Base-by-base conservation (phyloP, 2,888 invertebrate genomes). In the Tubulanus polymorphus region DNA sequence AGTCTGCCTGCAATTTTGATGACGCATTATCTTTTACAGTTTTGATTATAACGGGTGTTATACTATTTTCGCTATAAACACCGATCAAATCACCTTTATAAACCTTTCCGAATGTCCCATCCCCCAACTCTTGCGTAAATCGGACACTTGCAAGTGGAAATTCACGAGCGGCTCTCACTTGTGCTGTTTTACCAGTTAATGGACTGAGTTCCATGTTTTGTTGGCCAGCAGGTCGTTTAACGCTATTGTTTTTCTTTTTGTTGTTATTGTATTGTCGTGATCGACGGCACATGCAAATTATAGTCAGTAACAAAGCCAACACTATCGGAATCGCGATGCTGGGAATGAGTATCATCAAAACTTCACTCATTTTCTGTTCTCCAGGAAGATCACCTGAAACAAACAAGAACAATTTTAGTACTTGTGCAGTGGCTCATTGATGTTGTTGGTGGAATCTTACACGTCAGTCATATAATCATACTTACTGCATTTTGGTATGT, bases 81-180 rank as follows among this genome's bases (percentile, higher is more conserved):
- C 78, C 79, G 26, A 84, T 81, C 53, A 95, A 81, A 75, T 94
- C 92, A 0, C 95, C 96, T 81, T 93, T 93, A 78, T 93, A 97
- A 0, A 96, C 95, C 83, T 93, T 94, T 79, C 96, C 96, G 79
- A 95, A 97, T 29, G 94, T 93, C 12, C 97, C 76, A 57, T 75
- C 75, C 12, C 78, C 76, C 15, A 78, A 62, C 56, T 76, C 74
- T 58, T 75, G 70, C 55, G 70, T 49, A 63, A 74, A 74, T 48
- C 71, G 68, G 51, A 78, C 88, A 77, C 91, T 89, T 57, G 89
- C 87, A 57, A 92, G 82, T 0, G 90, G 88, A 75, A 91, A 93
- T 69, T 94, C 93, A 2, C 91, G 87, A n/a, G n/a, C n/a, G 45
- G 93, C 88, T 68, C 88, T 81, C 2, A 86, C 75, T 64, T 62